These are phyloP conservation scores for Lycocorax pyrrhopterus DNA, from an alignment of 2,113 vertebrate species.

Conservation along the genomic window DNA sequence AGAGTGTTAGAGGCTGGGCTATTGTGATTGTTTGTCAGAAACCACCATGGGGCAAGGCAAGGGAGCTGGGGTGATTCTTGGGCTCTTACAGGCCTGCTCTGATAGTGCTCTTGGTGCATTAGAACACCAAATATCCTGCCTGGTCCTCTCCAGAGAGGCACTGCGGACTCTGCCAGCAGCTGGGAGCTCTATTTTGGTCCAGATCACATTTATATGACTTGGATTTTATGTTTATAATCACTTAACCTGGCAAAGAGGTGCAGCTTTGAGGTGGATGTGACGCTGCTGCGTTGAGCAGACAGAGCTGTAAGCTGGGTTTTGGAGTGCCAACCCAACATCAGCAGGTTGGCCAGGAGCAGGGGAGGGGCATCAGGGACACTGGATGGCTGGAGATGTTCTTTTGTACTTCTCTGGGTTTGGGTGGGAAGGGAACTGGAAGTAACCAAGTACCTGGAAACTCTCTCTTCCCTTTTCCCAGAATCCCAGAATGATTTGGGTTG, in stretches of 20 bases:
- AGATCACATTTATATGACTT: not conserved
- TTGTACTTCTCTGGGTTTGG: not conserved
- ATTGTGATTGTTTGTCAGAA: not conserved
- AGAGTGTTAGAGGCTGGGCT: not conserved
- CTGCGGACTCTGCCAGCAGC: not conserved
- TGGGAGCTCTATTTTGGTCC: not conserved
- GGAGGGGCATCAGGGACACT: not conserved
- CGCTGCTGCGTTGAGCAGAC: not conserved
- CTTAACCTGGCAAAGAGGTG: not conserved
- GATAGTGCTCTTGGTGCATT: accelerated
- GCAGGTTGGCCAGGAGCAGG: not conserved
- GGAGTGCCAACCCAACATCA: not conserved
- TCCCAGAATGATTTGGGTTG: not conserved
- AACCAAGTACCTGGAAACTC: not conserved
- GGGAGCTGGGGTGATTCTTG: not conserved
- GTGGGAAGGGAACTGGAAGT: not conserved
- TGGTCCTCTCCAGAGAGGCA: not conserved
- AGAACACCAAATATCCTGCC: not conserved
- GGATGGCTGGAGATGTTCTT: not conserved
- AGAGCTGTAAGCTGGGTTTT: not conserved
- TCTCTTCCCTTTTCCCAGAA: not conserved
- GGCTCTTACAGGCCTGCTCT: not conserved
- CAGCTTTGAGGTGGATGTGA: not conserved
- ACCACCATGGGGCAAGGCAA: not conserved
- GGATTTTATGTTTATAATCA: not conserved